Percentiles rank a stretch among this genome's conserved stretches.
Evolutionary conservation across 1,140 invertebrate species (phyloP).

Genomic region (Magallana ariakensis): DNA sequence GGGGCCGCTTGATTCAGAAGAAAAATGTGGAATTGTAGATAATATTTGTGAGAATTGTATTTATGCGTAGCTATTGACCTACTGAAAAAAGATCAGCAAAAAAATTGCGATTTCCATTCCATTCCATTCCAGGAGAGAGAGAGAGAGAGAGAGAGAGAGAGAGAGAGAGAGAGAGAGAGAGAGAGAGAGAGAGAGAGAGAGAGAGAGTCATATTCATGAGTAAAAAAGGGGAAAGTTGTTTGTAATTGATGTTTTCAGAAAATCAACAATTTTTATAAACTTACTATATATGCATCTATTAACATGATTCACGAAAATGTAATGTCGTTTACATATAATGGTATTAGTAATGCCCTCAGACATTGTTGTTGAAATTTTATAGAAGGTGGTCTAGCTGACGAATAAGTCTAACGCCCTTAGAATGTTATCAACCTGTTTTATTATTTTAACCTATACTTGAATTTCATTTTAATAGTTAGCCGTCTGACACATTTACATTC

Average conservation of each 20-base stretch:
- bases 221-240: neutral
- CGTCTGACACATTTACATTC: no score
- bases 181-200: neutral
- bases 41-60: no score
- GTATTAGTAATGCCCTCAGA: neutral
- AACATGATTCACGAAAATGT: neutral
- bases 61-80: no score
- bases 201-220: neutral
- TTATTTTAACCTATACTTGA: no score
- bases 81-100: neutral
- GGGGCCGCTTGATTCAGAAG: neutral
- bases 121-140: neutral
- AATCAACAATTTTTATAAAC: neutral
- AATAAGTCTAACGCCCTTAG: neutral
- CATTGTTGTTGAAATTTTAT: neutral
- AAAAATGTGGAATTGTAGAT: no score
- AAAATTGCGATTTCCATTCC: no score
- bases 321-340: neutral
- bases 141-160: slow-evolving; percentile 41
- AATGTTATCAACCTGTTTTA: neutral
- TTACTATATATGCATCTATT: neutral
- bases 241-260: neutral
- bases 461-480: no score
- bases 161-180: neutral
- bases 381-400: neutral